Base-by-base conservation (phyloP, 53 echinoderm and acorn worm genomes). In the Actinopyga echinites region DNA sequence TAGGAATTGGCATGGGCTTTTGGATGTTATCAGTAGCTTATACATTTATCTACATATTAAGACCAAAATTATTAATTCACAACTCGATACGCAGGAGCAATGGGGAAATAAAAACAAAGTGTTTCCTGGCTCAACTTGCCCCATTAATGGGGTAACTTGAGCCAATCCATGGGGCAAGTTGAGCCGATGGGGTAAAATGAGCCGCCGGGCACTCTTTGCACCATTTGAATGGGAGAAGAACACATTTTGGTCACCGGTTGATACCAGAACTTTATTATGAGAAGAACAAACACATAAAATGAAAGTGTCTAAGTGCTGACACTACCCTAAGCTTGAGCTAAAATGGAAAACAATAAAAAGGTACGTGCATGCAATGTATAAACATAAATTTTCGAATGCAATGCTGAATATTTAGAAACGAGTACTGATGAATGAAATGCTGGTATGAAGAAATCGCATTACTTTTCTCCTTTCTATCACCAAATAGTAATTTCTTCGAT, bases 171-270 rank as follows among this genome's bases (percentile, higher is more conserved):
- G 15, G 30, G 65, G 31, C 30, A 29, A 7, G 65, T 65, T 65
- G 65, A 65, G 30, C 65, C 65, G 31, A 65, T 65, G 65, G 65
- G 31, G 29, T 65, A 29, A 65, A 65, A 65, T 65, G 28, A 65
- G 28, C 65, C 40, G 40, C 40, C 28, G 6, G 65, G 31, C 65
- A 30, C 65, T 30, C 65, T 65, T 30, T 65, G 29, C 36, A 1
- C 30, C 25, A 65, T 30, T 29, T 25, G 24, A 61, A 61, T 65
- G 65, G 25, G 65, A 29, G 2, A 30, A 65, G 65, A 65, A 29
- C 65, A 65, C 29, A 29, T 25, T 65, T 65, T 65, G 65, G 65
- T 65, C 65, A 65, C 65, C 65, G 12, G 65, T 65, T 25, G 30
- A 30, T 65, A 65, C 31, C 65, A 65, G 65, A 30, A 30, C 28